Base-by-base conservation (phyloP, 2,113 vertebrate genomes). In the Australoheros scitulus region DNA sequence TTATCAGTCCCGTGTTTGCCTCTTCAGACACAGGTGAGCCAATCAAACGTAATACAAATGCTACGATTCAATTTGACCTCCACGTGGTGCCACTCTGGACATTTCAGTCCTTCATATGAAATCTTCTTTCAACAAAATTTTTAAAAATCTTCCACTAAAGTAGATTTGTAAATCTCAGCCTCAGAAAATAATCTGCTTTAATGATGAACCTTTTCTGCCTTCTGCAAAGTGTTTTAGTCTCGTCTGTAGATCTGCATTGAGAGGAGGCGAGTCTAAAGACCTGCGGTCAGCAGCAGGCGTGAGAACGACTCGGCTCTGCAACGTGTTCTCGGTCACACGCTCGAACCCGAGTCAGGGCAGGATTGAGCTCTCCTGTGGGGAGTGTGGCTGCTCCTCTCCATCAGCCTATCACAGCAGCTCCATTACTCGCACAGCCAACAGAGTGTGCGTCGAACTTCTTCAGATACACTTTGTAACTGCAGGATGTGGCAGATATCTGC, bases 401-500 rank as follows among this genome's bases (percentile, higher is more conserved):
- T 47, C 64, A 29, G 24, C 22, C 47, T 0, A 26, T 68, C 64
- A 68, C 22, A 68, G 6, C 41, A 29, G 41, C 17, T 18, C 9
- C 41, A 11, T 68, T 11, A 1, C 41, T 1, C 11, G 41, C 64
- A 68, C 15, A 24, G 5, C 15, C 14, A 0, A 70, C 41, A 50
- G 1, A 18, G 41, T 29, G 64, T 70, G 6, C 64, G 29, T 29
- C 3, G 24, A 26, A 0, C 0, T 68, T 7, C 0, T 50, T 29
- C 47, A 24, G 64, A 29, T 4, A 24, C 18, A 24, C 41, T 70
- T 29, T 9, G 29, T 0, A 70, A 50, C 22, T 11, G 32, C 32
- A 61, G 60, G 32, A 1, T 20, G 22, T 15, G 14, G 64, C 41
- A 68, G 64, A 47, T 15, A 29, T 18, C 64, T 26, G 41, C 47